Evolutionary conservation across 2,888 invertebrate species (phyloP), one percentile per base, ranked within the genome.

Genomic region (Lycia hirtaria): DNA sequence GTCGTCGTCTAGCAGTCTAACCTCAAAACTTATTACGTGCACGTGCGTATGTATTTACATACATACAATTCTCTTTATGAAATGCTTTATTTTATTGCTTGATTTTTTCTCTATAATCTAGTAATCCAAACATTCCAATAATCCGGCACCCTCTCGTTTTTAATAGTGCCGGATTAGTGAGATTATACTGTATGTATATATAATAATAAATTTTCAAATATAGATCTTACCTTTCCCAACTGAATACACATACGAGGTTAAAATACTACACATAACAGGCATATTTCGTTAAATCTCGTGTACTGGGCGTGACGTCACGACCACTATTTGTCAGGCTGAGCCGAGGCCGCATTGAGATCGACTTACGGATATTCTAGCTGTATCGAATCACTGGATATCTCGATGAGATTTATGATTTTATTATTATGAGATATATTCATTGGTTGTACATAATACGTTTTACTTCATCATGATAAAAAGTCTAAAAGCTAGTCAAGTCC

Each of bases 321-420:
- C 69, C 70, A 76, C 83, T 85, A 88, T 88, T 89, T 89, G 86
- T 89, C 89, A 89, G 75, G 81, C 80, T 87, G 81, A 86, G 78
- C 78, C 71, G 65, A 69, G 71, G 62, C 73, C 81, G 80, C 81
- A 82, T 81, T 76, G 84, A 83, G 71, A 75, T 71, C 76, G 80
- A 76, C 82, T 87, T 88, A 87, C 30, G 49, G 24, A 12, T 15
- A 26, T 26, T 87, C 85, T 85, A 75, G 80, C 81, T 75, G 77
- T 78, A 78, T 74, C 74, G 69, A 73, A 75, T 81, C 83, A 78
- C 76, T 80, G 80, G 81, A 83, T 84, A 86, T 83, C 69, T 72
- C 65, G 80, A 81, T 80, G 80, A 75, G 76, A 77, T 79, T 77
- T 79, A 79, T 78, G 73, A 71, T 71, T 72, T 66, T 67, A 69